phyloP scores from a whole-genome alignment of 2,113 vertebrate genomes.

The Myanophis thanlyinensis region DNA sequence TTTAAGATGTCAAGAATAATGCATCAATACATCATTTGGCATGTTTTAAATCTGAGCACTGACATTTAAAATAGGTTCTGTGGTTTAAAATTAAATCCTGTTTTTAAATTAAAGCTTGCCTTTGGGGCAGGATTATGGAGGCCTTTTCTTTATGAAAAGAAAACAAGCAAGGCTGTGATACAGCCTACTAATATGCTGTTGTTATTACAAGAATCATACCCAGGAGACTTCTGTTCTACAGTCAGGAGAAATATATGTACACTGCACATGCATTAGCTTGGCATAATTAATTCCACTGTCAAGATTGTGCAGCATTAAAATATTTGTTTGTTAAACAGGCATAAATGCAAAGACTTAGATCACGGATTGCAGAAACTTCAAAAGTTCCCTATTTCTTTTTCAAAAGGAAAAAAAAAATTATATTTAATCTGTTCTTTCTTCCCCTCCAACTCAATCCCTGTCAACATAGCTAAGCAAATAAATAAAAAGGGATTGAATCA shows the following conservation, averaged over 20 bases:
- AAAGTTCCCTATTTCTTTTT: neutral
- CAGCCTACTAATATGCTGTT: neutral
- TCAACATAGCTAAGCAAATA: neutral
- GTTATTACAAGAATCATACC: neutral
- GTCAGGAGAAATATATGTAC: neutral
- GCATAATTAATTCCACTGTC: constrained; percentile 4
- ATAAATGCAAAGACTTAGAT: neutral
- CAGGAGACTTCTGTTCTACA: neutral
- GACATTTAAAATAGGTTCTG: neutral
- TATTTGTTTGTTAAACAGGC: neutral
- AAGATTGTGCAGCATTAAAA: neutral
- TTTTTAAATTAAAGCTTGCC: constrained; percentile 3
- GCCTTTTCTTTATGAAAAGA: constrained; percentile 1
- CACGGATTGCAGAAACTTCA: neutral
- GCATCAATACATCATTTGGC: neutral
- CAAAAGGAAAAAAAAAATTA: neutral
- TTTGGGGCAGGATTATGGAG: constrained; percentile 6
- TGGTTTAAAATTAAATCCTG: neutral
- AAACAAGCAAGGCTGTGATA: neutral
- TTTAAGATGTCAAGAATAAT: neutral
- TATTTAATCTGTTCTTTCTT: neutral
- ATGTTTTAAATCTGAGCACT: neutral
- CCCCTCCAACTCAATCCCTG: neutral
- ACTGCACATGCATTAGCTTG: neutral
- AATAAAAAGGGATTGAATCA: neutral